Base-by-base conservation (phyloP, 1,140 invertebrate genomes). In the Aphelenchoides besseyi region DNA sequence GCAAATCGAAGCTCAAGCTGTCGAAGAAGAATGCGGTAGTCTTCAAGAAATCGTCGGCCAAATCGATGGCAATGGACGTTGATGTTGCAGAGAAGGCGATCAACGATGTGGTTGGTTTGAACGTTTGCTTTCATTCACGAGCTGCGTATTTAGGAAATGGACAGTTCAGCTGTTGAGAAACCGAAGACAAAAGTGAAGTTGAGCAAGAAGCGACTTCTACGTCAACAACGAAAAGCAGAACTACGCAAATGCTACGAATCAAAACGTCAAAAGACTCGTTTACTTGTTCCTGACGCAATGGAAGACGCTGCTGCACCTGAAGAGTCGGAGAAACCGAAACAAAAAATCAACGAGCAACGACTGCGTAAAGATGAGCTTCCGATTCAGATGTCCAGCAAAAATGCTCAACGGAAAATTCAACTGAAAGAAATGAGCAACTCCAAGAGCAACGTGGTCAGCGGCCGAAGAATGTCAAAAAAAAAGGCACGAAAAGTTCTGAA, bases 401-500 rank as follows among this genome's bases (percentile, higher is more conserved):
- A 18, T 18, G 76, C 69, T 18, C 73, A 57, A 32, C 30, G n/a
- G 16, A 28, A 75, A 33, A 33, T 29, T 2, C 16, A 72, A 62
- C 9, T 63, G 74, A 75, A 3, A 12, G 73, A 73, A 37, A n/a
- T 32, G 2, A 26, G 26, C 26, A 23, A 9, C 18, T 5, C 28
- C 12, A 2, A 48, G 48, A 48, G n/a, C 30, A 35, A 36, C 2
- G 71, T 73, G 5, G 66, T 69, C 5, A 28, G 30, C 3, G 71
- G 35, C 28, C 5, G 74, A 12, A 35, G 66, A 33, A 70, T 73
- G 30, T 75, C 71, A 29, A 73, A 73, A 33, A 73, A 73, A 57
- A 73, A 73, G 54, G 71, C 71, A 18, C 52, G 73, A 16, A 73
- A 73, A 52, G 2, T 73, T 5, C 12, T 73, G 54, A 59, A 75